phyloP scores from a whole-genome alignment of 2,797 vertebrate species.

The Mustela erminea region DNA sequence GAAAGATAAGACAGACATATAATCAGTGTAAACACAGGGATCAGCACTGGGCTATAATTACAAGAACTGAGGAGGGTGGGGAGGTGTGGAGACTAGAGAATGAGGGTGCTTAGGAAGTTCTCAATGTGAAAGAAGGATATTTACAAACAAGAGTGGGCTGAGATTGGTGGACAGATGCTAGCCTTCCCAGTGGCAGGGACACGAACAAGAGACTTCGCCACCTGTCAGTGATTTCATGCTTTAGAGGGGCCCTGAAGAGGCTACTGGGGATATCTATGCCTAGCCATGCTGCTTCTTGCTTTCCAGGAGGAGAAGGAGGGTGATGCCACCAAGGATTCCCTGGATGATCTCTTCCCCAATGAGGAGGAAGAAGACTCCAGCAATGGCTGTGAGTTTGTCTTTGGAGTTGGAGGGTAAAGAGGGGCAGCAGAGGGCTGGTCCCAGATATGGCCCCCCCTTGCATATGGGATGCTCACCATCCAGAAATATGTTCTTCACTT shows the following conservation, averaged over 20 bases:
- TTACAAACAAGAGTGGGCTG: neutral
- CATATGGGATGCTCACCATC: neutral
- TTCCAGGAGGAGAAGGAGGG: conserved; percentile 97
- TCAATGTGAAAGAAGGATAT: neutral
- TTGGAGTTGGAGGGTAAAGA: neutral
- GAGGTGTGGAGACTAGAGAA: neutral
- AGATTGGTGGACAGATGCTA: neutral
- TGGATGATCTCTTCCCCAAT: conserved; percentile 98
- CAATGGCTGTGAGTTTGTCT: conserved; percentile 92
- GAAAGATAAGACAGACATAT: conserved; percentile 73
- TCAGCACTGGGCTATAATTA: conserved; percentile 64
- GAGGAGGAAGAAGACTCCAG: conserved; percentile 96
- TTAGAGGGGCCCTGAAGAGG: neutral
- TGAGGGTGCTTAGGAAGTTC: neutral
- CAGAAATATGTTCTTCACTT: neutral
- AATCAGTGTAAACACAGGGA: conserved; percentile 73
- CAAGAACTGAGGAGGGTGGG: neutral
- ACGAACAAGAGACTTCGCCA: neutral
- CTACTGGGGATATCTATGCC: neutral
- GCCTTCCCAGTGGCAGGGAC: neutral
- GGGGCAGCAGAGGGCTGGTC: neutral
- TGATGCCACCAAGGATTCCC: conserved; percentile 94
- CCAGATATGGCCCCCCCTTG: neutral
- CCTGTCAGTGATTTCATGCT: neutral
- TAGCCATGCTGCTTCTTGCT: conserved; percentile 25